Percentiles rank a stretch among this genome's conserved stretches.
phyloP scores from a whole-genome alignment of 2,797 vertebrate genomes.

The Propithecus perrieri region DNA sequence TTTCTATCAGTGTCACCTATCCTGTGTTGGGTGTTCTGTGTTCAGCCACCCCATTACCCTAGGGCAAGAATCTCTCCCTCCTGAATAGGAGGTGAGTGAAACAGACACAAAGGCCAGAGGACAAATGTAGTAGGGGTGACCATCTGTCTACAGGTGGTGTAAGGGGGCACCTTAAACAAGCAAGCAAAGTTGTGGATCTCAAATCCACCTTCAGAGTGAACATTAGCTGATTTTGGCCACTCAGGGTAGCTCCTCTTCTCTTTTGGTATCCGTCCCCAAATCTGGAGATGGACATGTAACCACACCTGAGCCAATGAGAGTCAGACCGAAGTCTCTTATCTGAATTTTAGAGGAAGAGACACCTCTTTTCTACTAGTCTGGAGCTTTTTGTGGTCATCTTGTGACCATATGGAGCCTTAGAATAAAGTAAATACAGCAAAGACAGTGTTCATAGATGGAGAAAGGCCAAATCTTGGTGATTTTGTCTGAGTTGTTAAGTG shows the following conservation, averaged over 20 bases:
- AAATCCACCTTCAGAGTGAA: background rate
- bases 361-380: background rate
- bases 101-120: background rate
- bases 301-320: background rate
- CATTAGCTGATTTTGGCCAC: background rate
- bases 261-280: background rate
- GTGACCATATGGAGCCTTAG: background rate
- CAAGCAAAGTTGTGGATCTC: background rate
- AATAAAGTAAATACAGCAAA: background rate
- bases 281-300: background rate
- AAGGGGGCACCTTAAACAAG: background rate
- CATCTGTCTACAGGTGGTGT: background rate
- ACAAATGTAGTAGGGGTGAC: background rate
- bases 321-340: background rate
- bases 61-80: background rate
- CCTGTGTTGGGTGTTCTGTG: background rate
- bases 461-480: background rate
- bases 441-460: background rate
- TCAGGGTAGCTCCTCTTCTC: background rate
- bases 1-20: background rate
- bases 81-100: background rate
- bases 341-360: background rate
- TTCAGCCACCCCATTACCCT: background rate
- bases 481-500: background rate
- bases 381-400: background rate